phyloP scores from a whole-genome alignment of 2,797 vertebrate species.

The Cyprinodon diabolis region DNA sequence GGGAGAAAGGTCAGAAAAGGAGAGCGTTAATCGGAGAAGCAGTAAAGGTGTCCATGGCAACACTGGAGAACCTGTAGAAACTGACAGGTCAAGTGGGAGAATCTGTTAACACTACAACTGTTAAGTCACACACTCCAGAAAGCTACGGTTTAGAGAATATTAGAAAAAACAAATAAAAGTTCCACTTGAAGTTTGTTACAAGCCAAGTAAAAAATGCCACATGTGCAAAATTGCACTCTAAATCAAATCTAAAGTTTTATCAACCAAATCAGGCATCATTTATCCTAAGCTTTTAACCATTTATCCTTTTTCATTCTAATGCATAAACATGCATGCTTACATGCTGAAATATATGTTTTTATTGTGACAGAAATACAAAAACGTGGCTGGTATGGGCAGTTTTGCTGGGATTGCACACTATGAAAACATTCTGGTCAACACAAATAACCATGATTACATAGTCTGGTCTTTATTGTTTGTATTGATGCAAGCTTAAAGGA shows the following conservation, averaged over 20 bases:
- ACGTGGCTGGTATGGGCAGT: background rate
- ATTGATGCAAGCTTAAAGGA: conserved; percentile 7
- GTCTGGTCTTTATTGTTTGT: background rate
- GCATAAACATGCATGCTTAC: background rate
- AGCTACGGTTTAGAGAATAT: background rate
- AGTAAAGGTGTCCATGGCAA: background rate
- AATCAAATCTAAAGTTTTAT: background rate
- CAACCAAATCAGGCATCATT: background rate
- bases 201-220: background rate
- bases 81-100: background rate
- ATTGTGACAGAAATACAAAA: background rate
- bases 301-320: background rate
- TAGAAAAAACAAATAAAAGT: background rate
- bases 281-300: too few species aligned
- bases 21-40: background rate
- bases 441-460: background rate
- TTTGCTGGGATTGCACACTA: too few species aligned
- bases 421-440: background rate
- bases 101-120: background rate
- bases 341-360: background rate
- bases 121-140: background rate
- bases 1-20: background rate
- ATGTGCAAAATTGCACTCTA: background rate
- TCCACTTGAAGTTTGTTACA: background rate
- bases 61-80: background rate